Percentiles rank a stretch among this genome's conserved stretches.
Conservation (phyloP, 2,888 invertebrate genomes). For the Parochlus steinenii region DNA sequence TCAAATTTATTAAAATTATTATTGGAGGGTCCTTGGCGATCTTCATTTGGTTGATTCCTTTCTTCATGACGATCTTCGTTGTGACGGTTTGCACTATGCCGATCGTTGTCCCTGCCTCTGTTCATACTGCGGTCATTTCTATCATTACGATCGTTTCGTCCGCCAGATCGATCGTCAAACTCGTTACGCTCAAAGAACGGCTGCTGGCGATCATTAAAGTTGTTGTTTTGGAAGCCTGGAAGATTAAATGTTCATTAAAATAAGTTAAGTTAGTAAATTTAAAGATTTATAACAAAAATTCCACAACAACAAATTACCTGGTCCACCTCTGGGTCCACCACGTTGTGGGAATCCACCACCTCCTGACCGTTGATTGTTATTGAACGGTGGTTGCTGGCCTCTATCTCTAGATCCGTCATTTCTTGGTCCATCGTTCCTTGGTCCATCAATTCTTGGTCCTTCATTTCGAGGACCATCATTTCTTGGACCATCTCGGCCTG, state of each 20-base stretch:
- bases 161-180: background rate
- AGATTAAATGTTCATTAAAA: background rate
- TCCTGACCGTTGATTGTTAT: background rate
- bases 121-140: background rate
- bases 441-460: background rate
- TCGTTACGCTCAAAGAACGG: constrained; percentile 4
- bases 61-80: constrained; percentile 3
- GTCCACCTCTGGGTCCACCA: constrained; percentile 1
- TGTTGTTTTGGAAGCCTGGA: constrained; percentile 1
- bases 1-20: constrained; percentile 1
- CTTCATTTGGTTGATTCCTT: constrained; percentile 3
- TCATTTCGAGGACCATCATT: constrained; percentile 14
- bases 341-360: background rate
- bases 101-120: constrained; percentile 2
- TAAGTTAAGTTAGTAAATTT: background rate
- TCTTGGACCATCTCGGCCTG: constrained; percentile 17
- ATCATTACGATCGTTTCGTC: constrained; percentile 7
- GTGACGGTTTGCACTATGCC: constrained; percentile 1
- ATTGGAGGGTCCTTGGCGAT: too few species aligned
- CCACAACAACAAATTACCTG: constrained; percentile 1
- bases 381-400: background rate
- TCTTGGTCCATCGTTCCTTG: constrained; percentile 1
- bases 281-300: background rate
- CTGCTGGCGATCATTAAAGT: constrained; percentile 7
- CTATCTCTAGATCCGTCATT: constrained; percentile 3